Base-by-base conservation (phyloP, 2,113 vertebrate genomes). In the Lepidothrix coronata region DNA sequence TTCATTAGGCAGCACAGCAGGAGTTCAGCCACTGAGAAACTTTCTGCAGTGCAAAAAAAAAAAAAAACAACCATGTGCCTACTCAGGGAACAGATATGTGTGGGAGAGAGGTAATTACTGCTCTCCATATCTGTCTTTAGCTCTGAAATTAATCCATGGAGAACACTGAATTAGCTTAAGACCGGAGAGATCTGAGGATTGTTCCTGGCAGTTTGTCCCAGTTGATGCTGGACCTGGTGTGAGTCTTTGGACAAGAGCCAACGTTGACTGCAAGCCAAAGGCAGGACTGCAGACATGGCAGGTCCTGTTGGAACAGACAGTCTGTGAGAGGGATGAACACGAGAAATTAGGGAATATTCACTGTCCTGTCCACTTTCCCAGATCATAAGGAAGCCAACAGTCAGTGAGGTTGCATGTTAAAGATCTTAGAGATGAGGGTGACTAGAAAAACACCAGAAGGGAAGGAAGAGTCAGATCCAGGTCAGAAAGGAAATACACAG, bases 101-200 rank as follows among this genome's bases (percentile, higher is more conserved):
- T 95, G 89, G 87, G 80, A 95, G 93, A 95, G 89, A 93, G 91
- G 87, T 91, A 91, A 96, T 96, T 93, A 91, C n/a, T 19, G 21
- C 35, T 88, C 85, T 85, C 88, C 4, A 0, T 83, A 93, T 96
- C 93, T 95, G 75, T 85, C 92, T 91, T 77, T 94, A 86, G 85
- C 82, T 52, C 81, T 88, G 82, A 92, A 95, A 94, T 89, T 88
- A 95, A 96, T 95, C 95, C 82, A 63, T 1, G 3, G 88, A 94
- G 90, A 92, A 48, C 81, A 21, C 67, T 94, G 94, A 94, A 93
- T 94, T 96, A 91, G 84, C 92, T 93, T 72, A 66, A 76, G 63
- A 59, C 31, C 63, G 43, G 55, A n/a, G 72, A 93, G 92, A 95
- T 93, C 85, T 84, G 90, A 96, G 90, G 88, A 88, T 75, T 90